Base-by-base conservation (phyloP, 2,888 invertebrate genomes). In the Steinernema hermaphroditum region DNA sequence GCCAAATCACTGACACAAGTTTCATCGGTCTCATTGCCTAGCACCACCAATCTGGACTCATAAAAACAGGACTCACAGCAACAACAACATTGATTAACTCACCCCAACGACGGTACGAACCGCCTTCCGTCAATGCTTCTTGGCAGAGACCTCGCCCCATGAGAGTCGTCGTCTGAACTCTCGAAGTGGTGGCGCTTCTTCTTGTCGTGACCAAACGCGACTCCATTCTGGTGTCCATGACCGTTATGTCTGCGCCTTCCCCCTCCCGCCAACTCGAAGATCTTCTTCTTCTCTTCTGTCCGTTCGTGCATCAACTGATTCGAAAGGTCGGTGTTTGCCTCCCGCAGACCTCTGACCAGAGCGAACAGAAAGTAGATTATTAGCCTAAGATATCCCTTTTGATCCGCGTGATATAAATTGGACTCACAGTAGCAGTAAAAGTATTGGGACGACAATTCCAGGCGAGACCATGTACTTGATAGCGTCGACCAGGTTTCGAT, bases 351-450 rank as follows among this genome's bases (percentile, higher is more conserved):
- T 71, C 92, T 91, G 0, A 95, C 93, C 43, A 96, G 89, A 0
- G 96, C 95, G 0, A 93, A 90, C 85, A 97, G 90, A 87, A 97
- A 97, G 88, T 96, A 96, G 84, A 97, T 96, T 57, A 95, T 92
- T 41, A 97, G 89, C 27, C 89, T 89, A 81, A 12, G 80, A 73
- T n/a, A n/a, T n/a, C n/a, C n/a, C n/a, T n/a, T n/a, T n/a, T n/a
- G n/a, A n/a, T n/a, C n/a, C n/a, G n/a, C n/a, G n/a, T n/a, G n/a
- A n/a, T n/a, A n/a, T 37, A 27, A 16, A 0, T 16, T 27, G 62
- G 22, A 72, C 77, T 76, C 69, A 82, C 82, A 83, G 76, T 14
- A 82, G 73, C 24, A 83, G 89, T 34, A 96, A 91, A 24, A 96
- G 89, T 70, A 95, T 87, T 0, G 96, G 97, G 84, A 97, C 94